Evolutionary conservation across 2,113 vertebrate genomes (phyloP).

Genomic region (Nicator chloris): DNA sequence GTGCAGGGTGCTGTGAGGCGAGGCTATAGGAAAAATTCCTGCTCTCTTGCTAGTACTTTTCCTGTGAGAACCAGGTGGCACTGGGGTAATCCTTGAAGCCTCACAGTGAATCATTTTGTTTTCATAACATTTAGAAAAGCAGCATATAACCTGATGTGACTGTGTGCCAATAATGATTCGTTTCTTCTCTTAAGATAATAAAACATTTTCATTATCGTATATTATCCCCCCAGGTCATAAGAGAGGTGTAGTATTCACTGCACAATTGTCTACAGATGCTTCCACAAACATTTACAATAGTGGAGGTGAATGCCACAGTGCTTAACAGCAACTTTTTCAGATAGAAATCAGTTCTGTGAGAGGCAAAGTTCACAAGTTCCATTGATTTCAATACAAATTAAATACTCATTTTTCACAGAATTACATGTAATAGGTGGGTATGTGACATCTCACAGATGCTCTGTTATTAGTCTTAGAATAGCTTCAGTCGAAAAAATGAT

Average conservation of each 20-base stretch:
- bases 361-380: not conserved
- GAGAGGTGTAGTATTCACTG: not conserved
- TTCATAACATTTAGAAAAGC: not conserved
- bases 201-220: not conserved
- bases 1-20: not conserved
- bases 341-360: not conserved
- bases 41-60: not conserved
- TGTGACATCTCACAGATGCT: not conserved
- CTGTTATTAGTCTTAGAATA: conserved; percentile 33
- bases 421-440: not conserved
- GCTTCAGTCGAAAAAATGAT: not conserved
- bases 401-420: not conserved
- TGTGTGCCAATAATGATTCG: not conserved
- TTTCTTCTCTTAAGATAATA: conserved; percentile 11
- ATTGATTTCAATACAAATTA: conserved; percentile 21
- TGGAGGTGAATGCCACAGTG: not conserved
- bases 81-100: not conserved
- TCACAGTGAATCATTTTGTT: not conserved
- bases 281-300: not conserved
- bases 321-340: not conserved
- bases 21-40: not conserved
- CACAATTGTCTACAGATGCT: not conserved
- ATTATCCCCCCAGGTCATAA: not conserved
- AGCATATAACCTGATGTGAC: not conserved
- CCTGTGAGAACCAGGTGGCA: not conserved